Percentiles rank a stretch among this genome's conserved stretches.
Evolutionary conservation across 2,797 vertebrate species (phyloP).

Genomic region (Cuniculus paca): DNA sequence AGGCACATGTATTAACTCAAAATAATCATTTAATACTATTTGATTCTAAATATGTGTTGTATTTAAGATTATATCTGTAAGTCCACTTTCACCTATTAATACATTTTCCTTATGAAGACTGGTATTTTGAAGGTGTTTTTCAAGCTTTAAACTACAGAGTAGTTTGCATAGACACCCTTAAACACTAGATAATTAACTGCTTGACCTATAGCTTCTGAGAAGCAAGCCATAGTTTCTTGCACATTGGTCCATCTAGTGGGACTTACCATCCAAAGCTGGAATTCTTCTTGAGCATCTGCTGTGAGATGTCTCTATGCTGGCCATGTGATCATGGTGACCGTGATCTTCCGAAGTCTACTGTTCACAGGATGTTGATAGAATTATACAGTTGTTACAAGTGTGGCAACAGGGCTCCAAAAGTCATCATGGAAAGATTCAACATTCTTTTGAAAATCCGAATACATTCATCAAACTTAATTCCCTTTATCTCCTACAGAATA

Average conservation of each 20-base stretch:
- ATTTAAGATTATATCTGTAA: not conserved
- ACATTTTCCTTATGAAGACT: not conserved
- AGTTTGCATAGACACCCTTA: not conserved
- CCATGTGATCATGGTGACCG: not conserved
- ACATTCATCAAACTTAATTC: conserved; percentile 4
- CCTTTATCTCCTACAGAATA: not conserved
- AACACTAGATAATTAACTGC: not conserved
- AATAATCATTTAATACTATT: not conserved
- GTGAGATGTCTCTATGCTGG: not conserved
- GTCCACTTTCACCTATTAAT: not conserved
- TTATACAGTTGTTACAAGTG: not conserved
- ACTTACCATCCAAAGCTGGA: not conserved
- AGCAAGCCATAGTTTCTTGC: not conserved
- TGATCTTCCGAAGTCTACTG: not conserved
- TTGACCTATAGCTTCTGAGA: conserved; percentile 11
- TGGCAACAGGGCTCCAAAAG: not conserved
- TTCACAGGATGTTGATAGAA: not conserved
- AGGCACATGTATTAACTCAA: not conserved
- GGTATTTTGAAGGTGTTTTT: conserved; percentile 3
- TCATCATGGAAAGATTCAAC: not conserved
- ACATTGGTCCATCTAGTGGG: not conserved
- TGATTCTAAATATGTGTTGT: fast-evolving
- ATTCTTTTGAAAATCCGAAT: conserved; percentile 45
- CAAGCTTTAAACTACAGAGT: conserved; percentile 12
- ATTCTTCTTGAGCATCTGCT: not conserved